These are phyloP conservation scores for Byasa hedistus DNA, from an alignment of 2,888 invertebrate species.

Conservation along the genomic window DNA sequence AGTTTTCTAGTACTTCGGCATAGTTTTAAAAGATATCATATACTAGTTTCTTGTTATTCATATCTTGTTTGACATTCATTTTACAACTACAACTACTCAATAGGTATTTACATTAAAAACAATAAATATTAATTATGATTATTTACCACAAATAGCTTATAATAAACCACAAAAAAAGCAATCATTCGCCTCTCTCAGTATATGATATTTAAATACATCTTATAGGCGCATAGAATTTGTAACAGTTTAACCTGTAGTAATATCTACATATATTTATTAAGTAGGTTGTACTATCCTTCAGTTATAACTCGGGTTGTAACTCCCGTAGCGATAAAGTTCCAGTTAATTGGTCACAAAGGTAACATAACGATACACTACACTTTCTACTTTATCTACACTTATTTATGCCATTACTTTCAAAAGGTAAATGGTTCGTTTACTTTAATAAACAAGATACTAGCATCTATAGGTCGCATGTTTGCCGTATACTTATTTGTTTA, in stretches of 20 bases:
- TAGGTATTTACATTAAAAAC: no score
- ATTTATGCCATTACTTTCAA: not conserved
- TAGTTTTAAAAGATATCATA: no score
- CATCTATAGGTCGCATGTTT: not conserved
- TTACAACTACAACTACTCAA: no score
- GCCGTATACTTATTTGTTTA: no score
- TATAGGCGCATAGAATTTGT: not conserved
- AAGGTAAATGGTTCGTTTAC: not conserved
- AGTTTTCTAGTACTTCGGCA: no score
- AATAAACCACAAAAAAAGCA: no score
- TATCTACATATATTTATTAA: not conserved
- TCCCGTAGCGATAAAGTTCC: not conserved
- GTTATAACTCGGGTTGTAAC: not conserved
- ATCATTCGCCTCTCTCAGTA: no score
- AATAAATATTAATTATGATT: no score
- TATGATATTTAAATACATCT: no score
- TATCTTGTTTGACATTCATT: no score
- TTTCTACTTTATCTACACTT: not conserved
- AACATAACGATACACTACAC: constrained; percentile 2
- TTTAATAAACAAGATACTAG: not conserved
- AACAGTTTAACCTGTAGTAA: not conserved
- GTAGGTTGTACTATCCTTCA: not conserved
- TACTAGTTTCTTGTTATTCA: no score
- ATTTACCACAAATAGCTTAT: no score
- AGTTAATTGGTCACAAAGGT: constrained; percentile 4